Evolutionary conservation across 2,888 invertebrate species (phyloP).

Genomic region (Hirtodrosophila cameraria): DNA sequence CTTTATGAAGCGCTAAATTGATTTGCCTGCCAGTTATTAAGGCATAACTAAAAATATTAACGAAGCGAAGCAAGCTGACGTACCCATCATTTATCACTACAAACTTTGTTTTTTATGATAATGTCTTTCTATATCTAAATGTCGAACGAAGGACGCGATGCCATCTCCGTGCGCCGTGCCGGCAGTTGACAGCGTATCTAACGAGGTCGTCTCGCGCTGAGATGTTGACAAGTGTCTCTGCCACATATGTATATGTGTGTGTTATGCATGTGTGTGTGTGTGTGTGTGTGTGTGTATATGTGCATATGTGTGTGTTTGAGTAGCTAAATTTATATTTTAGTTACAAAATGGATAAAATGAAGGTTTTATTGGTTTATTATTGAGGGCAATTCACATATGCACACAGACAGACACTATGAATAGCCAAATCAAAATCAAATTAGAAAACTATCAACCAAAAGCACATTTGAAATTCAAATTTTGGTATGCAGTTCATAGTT

Average conservation of each 20-base stretch:
- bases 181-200: conserved; percentile 49
- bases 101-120: conserved; percentile 48
- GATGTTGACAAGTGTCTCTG: conserved; percentile 48
- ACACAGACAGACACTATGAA: conserved; percentile 10
- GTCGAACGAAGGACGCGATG: conserved; percentile 55
- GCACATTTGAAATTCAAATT: background rate
- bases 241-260: conserved; percentile 1
- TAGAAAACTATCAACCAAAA: conserved; percentile 18
- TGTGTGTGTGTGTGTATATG: conserved; percentile 16
- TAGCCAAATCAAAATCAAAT: conserved; percentile 20
- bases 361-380: conserved; percentile 56
- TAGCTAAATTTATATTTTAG: conserved; percentile 44
- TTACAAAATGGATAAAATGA: conserved; percentile 43
- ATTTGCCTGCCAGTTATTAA: conserved; percentile 70
- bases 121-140: conserved; percentile 43
- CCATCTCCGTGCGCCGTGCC: conserved; percentile 18
- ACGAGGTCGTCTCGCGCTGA: conserved; percentile 53
- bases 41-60: conserved; percentile 76
- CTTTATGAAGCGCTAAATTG: conserved; percentile 73
- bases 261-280: conserved; percentile 1
- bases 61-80: conserved; percentile 58
- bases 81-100: conserved; percentile 71
- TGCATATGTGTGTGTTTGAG: conserved; percentile 21
- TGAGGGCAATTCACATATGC: conserved; percentile 17
- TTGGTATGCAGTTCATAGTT: conserved; percentile 1